A percentile compares a stretch with the other conserved stretches of the same genome.
These are phyloP conservation scores for Procambarus clarkii DNA, from an alignment of 1,140 invertebrate species.

Conservation along the genomic window DNA sequence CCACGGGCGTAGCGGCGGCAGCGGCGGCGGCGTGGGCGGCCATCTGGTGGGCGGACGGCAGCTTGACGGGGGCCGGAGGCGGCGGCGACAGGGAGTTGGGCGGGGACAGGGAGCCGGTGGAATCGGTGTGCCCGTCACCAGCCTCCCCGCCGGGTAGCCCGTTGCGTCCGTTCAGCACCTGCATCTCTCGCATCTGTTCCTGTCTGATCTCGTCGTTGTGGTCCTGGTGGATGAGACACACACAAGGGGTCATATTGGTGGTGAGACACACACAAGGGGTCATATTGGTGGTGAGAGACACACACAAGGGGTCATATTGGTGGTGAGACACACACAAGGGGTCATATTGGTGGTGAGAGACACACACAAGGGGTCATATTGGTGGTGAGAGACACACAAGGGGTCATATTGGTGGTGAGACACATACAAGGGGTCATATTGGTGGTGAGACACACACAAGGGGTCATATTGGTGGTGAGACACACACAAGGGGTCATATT, in stretches of 20 bases:
- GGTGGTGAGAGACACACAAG: constrained; percentile 32
- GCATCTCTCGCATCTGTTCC: constrained; percentile 76
- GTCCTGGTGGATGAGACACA: constrained; percentile 72
- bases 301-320: not conserved
- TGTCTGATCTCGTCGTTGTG: constrained; percentile 78
- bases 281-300: not conserved
- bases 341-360: constrained; percentile 16
- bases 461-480: too few relatives aligned
- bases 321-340: not conserved
- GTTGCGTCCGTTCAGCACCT: constrained; percentile 73
- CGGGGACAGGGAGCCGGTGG: constrained; percentile 66
- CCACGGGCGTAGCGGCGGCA: constrained; percentile 27
- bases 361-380: constrained; percentile 23
- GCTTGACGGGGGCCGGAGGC: constrained; percentile 61
- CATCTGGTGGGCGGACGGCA: too few relatives aligned
- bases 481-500: too few relatives aligned
- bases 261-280: not conserved
- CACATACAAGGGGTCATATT: too few relatives aligned
- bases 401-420: not conserved
- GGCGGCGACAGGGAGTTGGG: constrained; percentile 56
- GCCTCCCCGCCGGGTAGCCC: constrained; percentile 29
- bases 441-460: too few relatives aligned
- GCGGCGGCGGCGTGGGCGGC: constrained; percentile 19
- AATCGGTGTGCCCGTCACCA: constrained; percentile 64
- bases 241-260: not conserved